These are phyloP conservation scores for Diorhabda elongata DNA, from an alignment of 1,140 invertebrate species.

Conservation along the genomic window DNA sequence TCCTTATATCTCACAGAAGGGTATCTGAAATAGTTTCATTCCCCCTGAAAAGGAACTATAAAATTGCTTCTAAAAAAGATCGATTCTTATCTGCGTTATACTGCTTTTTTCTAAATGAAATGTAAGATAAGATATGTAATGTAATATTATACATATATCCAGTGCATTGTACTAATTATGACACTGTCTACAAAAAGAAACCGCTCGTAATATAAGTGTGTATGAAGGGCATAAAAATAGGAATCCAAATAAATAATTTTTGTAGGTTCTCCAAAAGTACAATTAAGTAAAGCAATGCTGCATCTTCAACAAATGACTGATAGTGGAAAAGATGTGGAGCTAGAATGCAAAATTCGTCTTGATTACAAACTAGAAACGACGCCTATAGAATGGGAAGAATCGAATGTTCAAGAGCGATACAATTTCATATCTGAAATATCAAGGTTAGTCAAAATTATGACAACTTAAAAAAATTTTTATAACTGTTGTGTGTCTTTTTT, in stretches of 20 bases:
- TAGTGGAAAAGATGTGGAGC: constrained; percentile 65
- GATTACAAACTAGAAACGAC: constrained; percentile 72
- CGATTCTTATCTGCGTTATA: no score
- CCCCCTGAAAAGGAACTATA: no score
- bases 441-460: constrained; percentile 37
- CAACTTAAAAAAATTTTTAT: background rate
- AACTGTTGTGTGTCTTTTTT: constrained; percentile 25
- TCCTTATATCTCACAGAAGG: no score
- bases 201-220: no score
- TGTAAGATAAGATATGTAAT: no score
- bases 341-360: constrained; percentile 60
- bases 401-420: constrained; percentile 66
- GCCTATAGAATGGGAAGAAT: constrained; percentile 67
- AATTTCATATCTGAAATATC: constrained; percentile 78
- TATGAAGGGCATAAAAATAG: no score
- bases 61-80: no score
- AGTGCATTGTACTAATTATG: no score
- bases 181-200: no score
- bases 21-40: no score
- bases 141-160: no score
- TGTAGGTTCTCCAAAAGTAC: constrained; percentile 59
- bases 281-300: constrained; percentile 73
- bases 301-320: constrained; percentile 81
- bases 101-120: no score
- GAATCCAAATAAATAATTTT: background rate